phyloP scores from a whole-genome alignment of 2,797 vertebrate species.

The Hippoglossus hippoglossus region DNA sequence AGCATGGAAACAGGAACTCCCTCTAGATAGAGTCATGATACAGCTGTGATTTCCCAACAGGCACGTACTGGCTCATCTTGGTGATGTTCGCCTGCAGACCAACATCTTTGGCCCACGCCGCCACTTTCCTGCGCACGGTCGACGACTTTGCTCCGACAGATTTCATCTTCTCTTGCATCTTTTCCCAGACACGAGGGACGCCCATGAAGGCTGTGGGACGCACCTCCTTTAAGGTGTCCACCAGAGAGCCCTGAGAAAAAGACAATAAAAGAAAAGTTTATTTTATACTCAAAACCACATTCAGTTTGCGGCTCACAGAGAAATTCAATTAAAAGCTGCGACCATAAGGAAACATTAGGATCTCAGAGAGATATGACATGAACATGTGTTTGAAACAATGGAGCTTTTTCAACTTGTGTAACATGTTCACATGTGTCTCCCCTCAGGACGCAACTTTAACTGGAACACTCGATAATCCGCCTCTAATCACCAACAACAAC shows the following conservation, averaged over 20 bases:
- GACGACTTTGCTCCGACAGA: constrained; percentile 85
- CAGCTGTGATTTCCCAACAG: background rate
- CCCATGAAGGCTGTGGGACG: constrained; percentile 93
- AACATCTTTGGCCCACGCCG: constrained; percentile 89
- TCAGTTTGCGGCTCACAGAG: background rate
- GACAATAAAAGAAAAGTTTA: background rate
- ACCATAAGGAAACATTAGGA: background rate
- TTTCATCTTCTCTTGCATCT: constrained; percentile 95
- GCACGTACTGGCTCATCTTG: constrained; percentile 87
- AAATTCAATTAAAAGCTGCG: background rate
- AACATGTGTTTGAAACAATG: constrained; percentile 3
- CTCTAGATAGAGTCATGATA: too few species aligned
- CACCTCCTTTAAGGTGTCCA: constrained; percentile 89
- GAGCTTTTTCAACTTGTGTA: background rate
- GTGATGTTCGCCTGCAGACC: constrained; percentile 89
- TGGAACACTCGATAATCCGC: background rate
- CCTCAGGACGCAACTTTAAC: background rate
- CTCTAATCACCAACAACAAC: constrained; percentile 21
- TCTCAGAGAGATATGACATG: background rate
- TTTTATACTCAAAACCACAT: too few species aligned
- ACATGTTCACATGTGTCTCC: background rate
- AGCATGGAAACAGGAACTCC: constrained; percentile 1
- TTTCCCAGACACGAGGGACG: constrained; percentile 96
- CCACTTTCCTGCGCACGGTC: constrained; percentile 85
- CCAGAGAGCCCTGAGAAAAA: constrained; percentile 87